Conservation (phyloP, 2,888 invertebrate genomes). For the Oithona nana region DNA sequence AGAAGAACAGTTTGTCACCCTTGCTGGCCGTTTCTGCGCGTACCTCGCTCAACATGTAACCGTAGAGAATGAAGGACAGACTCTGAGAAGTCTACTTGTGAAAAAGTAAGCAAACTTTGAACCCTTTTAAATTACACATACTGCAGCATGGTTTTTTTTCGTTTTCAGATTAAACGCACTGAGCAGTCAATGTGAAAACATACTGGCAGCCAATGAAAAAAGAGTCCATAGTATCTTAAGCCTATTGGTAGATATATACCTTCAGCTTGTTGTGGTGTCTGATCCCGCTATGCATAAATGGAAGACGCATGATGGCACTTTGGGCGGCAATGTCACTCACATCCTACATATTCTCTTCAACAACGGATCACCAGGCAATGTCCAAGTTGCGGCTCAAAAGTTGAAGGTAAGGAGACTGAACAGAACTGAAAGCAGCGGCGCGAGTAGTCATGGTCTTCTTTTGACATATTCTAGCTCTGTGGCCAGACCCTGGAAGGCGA, state of each 20-base stretch:
- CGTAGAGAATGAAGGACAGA: neutral
- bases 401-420: neutral
- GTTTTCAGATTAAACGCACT: neutral
- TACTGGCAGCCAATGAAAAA: neutral
- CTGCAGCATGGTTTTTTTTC: too few species aligned
- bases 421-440: too few species aligned
- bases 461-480: neutral
- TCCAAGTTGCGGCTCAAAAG: neutral
- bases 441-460: too few species aligned
- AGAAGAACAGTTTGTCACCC: neutral
- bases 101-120: neutral
- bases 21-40: neutral
- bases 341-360: neutral
- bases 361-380: neutral
- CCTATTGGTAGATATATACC: neutral
- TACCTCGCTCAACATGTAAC: neutral
- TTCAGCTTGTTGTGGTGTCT: neutral
- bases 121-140: neutral
- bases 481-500: neutral
- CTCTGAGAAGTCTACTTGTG: neutral
- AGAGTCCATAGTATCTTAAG: neutral
- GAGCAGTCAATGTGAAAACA: neutral
- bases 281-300: neutral
- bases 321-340: neutral
- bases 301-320: neutral